Evolutionary conservation across 1,140 invertebrate genomes (phyloP).

Genomic region (Colletes gigas): DNA sequence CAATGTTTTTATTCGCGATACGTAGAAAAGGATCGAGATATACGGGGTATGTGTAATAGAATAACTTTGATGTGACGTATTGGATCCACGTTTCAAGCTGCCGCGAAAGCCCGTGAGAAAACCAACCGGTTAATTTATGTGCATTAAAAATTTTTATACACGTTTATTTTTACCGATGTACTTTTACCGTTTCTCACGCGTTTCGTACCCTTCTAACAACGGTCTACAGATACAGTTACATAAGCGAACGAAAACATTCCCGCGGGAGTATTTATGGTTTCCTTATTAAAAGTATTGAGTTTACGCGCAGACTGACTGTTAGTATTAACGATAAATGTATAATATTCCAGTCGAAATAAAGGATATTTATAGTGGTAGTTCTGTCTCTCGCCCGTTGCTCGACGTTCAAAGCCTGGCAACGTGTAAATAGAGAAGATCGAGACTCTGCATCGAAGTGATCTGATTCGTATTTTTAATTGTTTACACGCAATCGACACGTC

Average conservation of each 20-base stretch:
- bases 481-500: too few species aligned
- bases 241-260: not conserved
- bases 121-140: not conserved
- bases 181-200: not conserved
- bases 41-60: not conserved
- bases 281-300: not conserved
- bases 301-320: not conserved
- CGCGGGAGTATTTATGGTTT: not conserved
- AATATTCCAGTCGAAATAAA: slow-evolving; percentile 10
- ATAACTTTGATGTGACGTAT: not conserved
- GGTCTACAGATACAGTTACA: not conserved
- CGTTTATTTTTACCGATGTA: not conserved
- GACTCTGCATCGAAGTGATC: too few species aligned
- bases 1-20: too few species aligned
- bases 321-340: not conserved
- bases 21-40: not conserved
- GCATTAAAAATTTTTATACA: not conserved
- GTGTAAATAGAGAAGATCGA: too few species aligned
- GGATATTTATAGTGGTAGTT: not conserved
- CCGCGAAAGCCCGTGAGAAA: slow-evolving; percentile 5
- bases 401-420: too few species aligned
- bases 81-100: not conserved
- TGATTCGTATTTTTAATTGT: too few species aligned
- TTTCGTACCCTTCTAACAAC: not conserved
- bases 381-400: not conserved